These are phyloP conservation scores for Drosophila orena DNA, from an alignment of 1,140 invertebrate species.

Conservation along the genomic window DNA sequence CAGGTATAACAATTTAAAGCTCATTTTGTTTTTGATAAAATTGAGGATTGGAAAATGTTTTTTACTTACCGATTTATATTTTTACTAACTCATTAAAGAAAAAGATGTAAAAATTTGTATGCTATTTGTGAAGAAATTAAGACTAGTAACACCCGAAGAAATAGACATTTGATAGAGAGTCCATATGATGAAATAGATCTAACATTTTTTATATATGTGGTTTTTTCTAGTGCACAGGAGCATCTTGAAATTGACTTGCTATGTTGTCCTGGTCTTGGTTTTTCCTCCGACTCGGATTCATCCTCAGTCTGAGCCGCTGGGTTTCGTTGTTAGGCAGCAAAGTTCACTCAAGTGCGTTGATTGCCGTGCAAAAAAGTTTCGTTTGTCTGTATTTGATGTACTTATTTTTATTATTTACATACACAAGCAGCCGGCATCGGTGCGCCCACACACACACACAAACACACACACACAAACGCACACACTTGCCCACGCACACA, in stretches of 20 bases:
- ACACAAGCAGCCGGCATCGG: conserved; percentile 15
- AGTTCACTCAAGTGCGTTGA: conserved; percentile 82
- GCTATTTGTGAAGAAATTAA: no score
- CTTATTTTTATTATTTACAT: conserved; percentile 75
- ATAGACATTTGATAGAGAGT: no score
- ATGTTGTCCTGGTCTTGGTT: conserved; percentile 35
- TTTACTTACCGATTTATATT: no score
- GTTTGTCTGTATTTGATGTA: conserved; percentile 69
- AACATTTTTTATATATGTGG: background rate
- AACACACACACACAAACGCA: conserved; percentile 10
- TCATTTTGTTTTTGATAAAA: no score
- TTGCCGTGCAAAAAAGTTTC: conserved; percentile 78
- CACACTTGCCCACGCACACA: conserved; percentile 16
- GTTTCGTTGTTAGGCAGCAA: conserved; percentile 65
- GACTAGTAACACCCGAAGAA: no score
- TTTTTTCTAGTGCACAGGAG: conserved; percentile 7
- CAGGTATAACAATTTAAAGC: no score
- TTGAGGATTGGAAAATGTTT: no score
- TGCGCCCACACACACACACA: conserved; percentile 5
- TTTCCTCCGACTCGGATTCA: conserved; percentile 20
- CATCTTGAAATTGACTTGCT: conserved; percentile 60
- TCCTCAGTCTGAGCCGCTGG: conserved; percentile 12
- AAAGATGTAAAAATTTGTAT: no score
- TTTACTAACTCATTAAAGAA: no score
- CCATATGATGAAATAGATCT: no score